Base-by-base conservation (phyloP, 2,113 vertebrate species). In the Psophia crepitans region DNA sequence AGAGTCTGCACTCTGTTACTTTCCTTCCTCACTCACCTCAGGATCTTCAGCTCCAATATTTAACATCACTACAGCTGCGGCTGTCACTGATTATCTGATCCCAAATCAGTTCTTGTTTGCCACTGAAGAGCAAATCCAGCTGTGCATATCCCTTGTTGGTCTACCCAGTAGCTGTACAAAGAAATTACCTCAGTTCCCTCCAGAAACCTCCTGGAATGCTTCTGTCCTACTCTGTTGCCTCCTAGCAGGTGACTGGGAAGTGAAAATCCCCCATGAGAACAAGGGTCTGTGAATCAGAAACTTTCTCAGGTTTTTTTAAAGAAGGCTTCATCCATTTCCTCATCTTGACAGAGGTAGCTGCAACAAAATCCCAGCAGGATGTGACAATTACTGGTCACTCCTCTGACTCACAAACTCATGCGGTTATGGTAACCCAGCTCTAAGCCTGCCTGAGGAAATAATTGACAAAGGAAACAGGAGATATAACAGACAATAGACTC, bases 381-480 rank as follows among this genome's bases (percentile, higher is more conserved):
- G 12, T 64, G 26, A 16, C 2, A 4, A 43, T 58, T 70, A 9
- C 19, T 7, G 10, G 5, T 46, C 26, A 68, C 5, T 75, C 26
- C 33, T 56, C 54, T 5, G 8, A 37, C 27, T 56, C 83, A 58
- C 49, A 61, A 44, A 54, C 43, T 23, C 21, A 69, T 2, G 0
- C 1, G 2, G 12, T 56, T 49, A 53, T 22, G 9, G 35, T 39
- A 69, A 69, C 13, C 10, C 26, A 49, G 17, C 2, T 0, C 4
- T 32, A 73, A 68, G 7, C n/a, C 11, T 18, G 15, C 13, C 5
- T 27, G 12, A 76, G 14, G 43, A 87, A 75, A 58, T 48, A 70
- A 60, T 18, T 41, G 17, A 56, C 21, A 39, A 74, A 84, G 4
- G 14, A 74, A 28, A 35, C 4, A 39, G 27, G 17, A 60, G 28